Percentiles rank a stretch among this genome's conserved stretches.
phyloP scores from a whole-genome alignment of 2,113 vertebrate genomes.

The Cololabis saira region DNA sequence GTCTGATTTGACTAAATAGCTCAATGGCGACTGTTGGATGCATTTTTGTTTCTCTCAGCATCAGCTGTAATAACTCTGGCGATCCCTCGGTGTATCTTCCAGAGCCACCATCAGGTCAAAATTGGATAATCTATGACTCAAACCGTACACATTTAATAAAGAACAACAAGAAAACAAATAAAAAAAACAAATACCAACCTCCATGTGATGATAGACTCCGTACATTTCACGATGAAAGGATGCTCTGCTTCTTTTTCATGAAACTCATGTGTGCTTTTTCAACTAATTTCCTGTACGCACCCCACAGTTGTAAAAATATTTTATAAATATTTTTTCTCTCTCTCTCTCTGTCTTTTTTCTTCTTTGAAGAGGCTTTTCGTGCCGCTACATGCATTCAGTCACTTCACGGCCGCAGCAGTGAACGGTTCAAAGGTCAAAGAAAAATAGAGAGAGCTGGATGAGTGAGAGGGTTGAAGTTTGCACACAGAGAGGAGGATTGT shows the following conservation, averaged over 20 bases:
- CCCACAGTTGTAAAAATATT: slow-evolving; percentile 37
- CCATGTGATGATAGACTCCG: background rate
- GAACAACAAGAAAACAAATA: background rate
- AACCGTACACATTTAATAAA: background rate
- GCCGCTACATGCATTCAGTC: slow-evolving; percentile 65
- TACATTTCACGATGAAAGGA: background rate
- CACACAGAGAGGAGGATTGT: slow-evolving; percentile 66
- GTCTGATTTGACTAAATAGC: no score
- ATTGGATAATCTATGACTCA: no score
- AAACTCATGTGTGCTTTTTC: slow-evolving; percentile 8
- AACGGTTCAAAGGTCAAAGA: slow-evolving; percentile 51
- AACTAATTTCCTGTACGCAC: slow-evolving; percentile 26
- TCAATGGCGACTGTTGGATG: no score
- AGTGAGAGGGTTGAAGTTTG: slow-evolving; percentile 69
- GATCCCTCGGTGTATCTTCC: no score
- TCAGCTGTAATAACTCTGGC: no score
- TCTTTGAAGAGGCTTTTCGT: slow-evolving; percentile 64
- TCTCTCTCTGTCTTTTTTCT: slow-evolving; percentile 24
- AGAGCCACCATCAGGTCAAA: no score
- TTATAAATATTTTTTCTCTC: slow-evolving; percentile 17
- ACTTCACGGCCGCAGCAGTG: slow-evolving; percentile 49
- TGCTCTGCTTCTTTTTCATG: background rate
- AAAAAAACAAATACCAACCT: background rate
- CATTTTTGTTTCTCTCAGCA: no score
- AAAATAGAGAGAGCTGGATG: slow-evolving; percentile 62